phyloP scores from a whole-genome alignment of 2,888 invertebrate genomes.

The Tryphoninae sp. region DNA sequence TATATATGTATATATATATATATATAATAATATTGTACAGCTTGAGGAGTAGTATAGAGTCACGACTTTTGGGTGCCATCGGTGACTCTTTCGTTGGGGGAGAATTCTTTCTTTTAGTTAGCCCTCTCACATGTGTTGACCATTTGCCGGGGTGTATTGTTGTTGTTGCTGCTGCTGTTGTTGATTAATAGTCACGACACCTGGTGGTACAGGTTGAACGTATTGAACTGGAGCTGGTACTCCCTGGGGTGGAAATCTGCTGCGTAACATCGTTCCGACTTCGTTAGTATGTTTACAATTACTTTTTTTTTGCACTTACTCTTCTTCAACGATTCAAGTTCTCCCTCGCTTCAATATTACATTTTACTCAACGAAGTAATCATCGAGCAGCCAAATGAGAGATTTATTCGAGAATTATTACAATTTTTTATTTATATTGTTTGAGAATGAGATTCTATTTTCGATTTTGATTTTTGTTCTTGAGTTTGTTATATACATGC shows the following conservation, averaged over 20 bases:
- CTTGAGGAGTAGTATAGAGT: constrained; percentile 65
- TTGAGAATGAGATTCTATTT: not conserved
- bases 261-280: constrained; percentile 52
- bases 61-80: constrained; percentile 49
- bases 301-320: constrained; percentile 14
- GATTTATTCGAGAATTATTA: not conserved
- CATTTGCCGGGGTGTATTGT: constrained; percentile 76
- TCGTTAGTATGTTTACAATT: constrained; percentile 18
- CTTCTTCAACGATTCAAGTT: not conserved
- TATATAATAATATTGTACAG: constrained; percentile 74
- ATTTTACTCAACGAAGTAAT: too few species aligned
- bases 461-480: constrained; percentile 69
- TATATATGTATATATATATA: constrained; percentile 37
- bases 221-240: constrained; percentile 72
- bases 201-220: constrained; percentile 72
- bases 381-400: too few species aligned
- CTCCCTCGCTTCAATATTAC: not conserved
- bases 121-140: constrained; percentile 74
- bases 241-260: constrained; percentile 75
- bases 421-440: not conserved
- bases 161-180: constrained; percentile 64
- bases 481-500: constrained; percentile 72
- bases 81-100: constrained; percentile 44
- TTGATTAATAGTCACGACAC: constrained; percentile 70
- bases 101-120: constrained; percentile 24